Base-by-base conservation (phyloP, 2,113 vertebrate species). In the Microcebus murinus region DNA sequence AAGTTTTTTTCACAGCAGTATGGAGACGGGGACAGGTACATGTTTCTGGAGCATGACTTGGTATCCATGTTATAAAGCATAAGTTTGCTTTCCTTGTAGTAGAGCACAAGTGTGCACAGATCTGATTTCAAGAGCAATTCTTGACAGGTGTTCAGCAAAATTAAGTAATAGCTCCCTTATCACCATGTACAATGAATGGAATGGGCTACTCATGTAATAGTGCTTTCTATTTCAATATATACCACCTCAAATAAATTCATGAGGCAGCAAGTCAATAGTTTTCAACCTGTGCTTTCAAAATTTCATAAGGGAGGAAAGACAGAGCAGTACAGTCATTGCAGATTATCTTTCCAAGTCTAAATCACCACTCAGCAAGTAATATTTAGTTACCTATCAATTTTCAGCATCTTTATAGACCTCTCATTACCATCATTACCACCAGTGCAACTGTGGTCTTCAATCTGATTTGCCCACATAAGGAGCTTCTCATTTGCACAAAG, bases 81-180 rank as follows among this genome's bases (percentile, higher is more conserved):
- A 67, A 79, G 52, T 57, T 83, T 95, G 67, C 79, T 91, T 96
- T 93, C 52, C n/a, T 88, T 74, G 20, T 67, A 25, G 11, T 48
- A 82, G 50, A 87, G 29, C 25, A 59, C 31, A 91, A 73, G 42
- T 83, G 71, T 93, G 34, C 73, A 63, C n/a, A 96, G 31, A 18
- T 63, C 70, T 74, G 73, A 86, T 90, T 96, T 94, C 68, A 95
- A 89, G 73, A 96, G 55, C 73, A 81, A 79, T 89, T 68, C 42
- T 82, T 91, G 94, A 93, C 90, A 95, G 79, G 50, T 88, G 55
- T 91, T 95, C 77, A 73, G 92, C 83, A 82, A 81, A 91, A 86
- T 88, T 95, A 96, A 97, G 82, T 86, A 96, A 96, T 93, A 91
- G 73, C 92, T 91, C 85, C 65, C 79, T 97, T 96, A 91, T 96